Base-by-base conservation (phyloP, 1,140 invertebrate genomes). In the Cyclina sinensis region DNA sequence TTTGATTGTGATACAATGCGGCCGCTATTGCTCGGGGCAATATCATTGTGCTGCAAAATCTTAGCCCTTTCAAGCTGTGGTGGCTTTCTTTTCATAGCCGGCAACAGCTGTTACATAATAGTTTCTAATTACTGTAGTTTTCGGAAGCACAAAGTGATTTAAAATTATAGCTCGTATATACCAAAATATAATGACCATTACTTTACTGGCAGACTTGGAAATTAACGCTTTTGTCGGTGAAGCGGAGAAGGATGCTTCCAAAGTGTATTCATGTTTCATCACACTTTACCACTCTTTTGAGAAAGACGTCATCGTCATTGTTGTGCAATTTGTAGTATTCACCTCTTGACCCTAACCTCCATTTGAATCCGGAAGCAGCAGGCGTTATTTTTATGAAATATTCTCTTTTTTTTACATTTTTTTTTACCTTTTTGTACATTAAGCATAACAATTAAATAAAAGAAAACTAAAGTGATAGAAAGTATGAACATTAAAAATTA, bases 131-230 rank as follows among this genome's bases (percentile, higher is more conserved):
- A 74, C 70, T 74, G 24, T 73, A 43, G 43, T 74, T 74, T 74
- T 74, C 21, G 70, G 43, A 39, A 37, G 70, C 12, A 43, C 32
- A 74, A 74, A 74, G 70, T 74, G 70, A 27, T 74, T 74, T 43
- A 37, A 74, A 74, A 74, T 43, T 74, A 74, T 39, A 74, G 9
- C 37, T 39, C 21, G 70, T 43, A 39, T 5, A 39, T 74, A 32
- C 1, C 70, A 74, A 74, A 74, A 74, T 74, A 74, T 3, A 39
- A 74, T 74, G 37, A 37, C n/a, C 70, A 74, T 74, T 9, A 43
- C 32, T 21, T 74, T 43, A 37, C 37, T 11, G 70, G 43, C 39
- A 43, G 70, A 74, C 35, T 74, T 74, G 70, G 70, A 74, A 74
- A 74, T 74, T 11, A 24, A 32, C 11, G 16, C 30, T 74, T 9